A percentile compares a stretch with the other conserved stretches of the same genome.
phyloP scores from a whole-genome alignment of 2,888 invertebrate genomes.

The Agelastica alni region DNA sequence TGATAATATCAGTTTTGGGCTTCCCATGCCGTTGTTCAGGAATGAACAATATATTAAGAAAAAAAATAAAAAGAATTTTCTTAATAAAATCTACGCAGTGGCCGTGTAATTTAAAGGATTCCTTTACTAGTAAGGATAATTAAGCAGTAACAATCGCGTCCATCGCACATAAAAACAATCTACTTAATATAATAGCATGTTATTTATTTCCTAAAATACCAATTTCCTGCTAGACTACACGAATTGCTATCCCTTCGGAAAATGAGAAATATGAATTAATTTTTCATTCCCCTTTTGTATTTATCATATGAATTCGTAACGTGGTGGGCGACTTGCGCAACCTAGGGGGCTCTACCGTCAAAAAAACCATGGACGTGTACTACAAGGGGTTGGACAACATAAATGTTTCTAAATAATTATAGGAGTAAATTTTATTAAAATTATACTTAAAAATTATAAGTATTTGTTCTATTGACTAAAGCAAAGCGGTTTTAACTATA shows the following conservation, averaged over 20 bases:
- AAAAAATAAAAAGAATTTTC: too few species aligned
- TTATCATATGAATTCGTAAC: slow-evolving; percentile 58
- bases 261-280: slow-evolving; percentile 58
- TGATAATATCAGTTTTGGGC: too few species aligned
- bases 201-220: slow-evolving; percentile 39
- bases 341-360: slow-evolving; percentile 30
- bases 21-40: too few species aligned
- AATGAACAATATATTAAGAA: too few species aligned
- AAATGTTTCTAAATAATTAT: too few species aligned
- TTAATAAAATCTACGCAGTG: not conserved
- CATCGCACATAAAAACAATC: slow-evolving; percentile 24
- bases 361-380: not conserved
- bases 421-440: too few species aligned
- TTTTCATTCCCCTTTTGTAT: slow-evolving; percentile 57
- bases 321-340: slow-evolving; percentile 13
- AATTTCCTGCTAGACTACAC: slow-evolving; percentile 37
- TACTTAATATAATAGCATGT: slow-evolving; percentile 32
- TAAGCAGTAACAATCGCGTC: slow-evolving; percentile 19
- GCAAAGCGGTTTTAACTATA: too few species aligned
- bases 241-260: slow-evolving; percentile 39
- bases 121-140: slow-evolving; percentile 11
- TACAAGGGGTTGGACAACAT: not conserved
- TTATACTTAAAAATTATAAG: too few species aligned
- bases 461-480: too few species aligned
- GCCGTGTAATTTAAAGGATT: slow-evolving; percentile 9